Conservation (phyloP, 2,888 invertebrate species). For the Tachina grossa region DNA sequence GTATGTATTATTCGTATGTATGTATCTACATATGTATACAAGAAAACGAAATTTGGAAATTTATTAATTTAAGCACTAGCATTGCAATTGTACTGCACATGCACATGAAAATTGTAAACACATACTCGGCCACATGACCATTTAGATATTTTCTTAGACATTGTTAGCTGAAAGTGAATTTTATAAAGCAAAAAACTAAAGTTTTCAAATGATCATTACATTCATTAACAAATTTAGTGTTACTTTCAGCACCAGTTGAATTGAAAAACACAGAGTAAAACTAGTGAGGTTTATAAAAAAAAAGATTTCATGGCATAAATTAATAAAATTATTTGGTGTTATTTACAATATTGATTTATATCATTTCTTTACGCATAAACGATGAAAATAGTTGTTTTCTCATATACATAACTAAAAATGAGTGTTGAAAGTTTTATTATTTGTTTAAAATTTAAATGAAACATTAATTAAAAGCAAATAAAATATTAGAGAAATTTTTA, state of each 20-base stretch:
- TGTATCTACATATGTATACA: constrained; percentile 11
- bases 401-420: constrained; percentile 14
- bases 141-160: constrained; percentile 41
- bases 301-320: constrained; percentile 57
- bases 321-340: constrained; percentile 48
- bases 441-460: constrained; percentile 9
- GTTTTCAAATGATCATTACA: constrained; percentile 50
- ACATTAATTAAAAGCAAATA: neutral
- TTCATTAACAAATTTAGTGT: constrained; percentile 7
- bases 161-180: constrained; percentile 63
- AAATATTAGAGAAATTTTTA: neutral
- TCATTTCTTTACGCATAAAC: constrained; percentile 64
- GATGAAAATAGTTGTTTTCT: constrained; percentile 39
- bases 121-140: constrained; percentile 5
- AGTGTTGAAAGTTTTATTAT: constrained; percentile 64
- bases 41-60: constrained; percentile 24
- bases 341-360: constrained; percentile 64
- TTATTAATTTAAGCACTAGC: constrained; percentile 21
- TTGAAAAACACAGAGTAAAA: constrained; percentile 21
- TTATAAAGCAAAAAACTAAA: constrained; percentile 20
- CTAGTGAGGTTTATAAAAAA: constrained; percentile 28
- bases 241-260: constrained; percentile 57
- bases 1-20: neutral
- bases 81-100: constrained; percentile 20
- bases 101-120: constrained; percentile 30